Base-by-base conservation (phyloP, 2,888 invertebrate species). In the Drosophila mulleri region DNA sequence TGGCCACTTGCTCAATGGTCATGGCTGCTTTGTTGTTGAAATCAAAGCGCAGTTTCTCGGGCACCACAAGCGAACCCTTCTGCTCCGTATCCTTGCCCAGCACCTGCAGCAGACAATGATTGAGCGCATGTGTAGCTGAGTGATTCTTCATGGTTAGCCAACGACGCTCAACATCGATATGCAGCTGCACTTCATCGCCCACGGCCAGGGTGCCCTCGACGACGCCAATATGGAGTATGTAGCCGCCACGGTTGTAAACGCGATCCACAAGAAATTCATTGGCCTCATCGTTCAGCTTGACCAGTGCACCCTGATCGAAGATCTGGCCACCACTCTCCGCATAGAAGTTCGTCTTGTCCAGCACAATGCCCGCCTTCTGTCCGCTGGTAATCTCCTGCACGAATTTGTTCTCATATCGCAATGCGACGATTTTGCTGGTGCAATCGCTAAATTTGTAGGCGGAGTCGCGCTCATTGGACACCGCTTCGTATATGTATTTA, bases 281-380 rank as follows among this genome's bases (percentile, higher is more conserved):
- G 92, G 95, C 96, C 91, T 98, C 98, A 92, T 98, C 97, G 94
- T 83, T 95, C 8, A 94, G 92, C 94, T 98, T 98, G 0, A 96
- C 96, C 92, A 98, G 94, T 83, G 96, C 98, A 26, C 99, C 99
- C 91, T 97, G 97, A 92, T 99, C 99, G 92, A 95, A 98, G 88
- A 98, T 98, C 94, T 99, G 99, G 16, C 99, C 99, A 73, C 99
- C 99, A 93, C 99, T 98, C 93, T 99, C 99, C 1, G 99, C 99
- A 93, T 99, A 99, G 93, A 99, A 99, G 92, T 95, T 96, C 0
- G 99, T 99, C 88, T 94, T 95, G 92, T 99, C 98, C 69, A 99
- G 94, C 76, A 99, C 94, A 63, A 99, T 93, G 20, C 98, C 99
- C 92, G 98, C 98, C 92, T 98, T 97, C 89, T 98, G 96, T 0